A percentile compares a stretch with the other conserved stretches of the same genome.
Evolutionary conservation across 2,797 vertebrate species (phyloP).

Genomic region (Nasua narica): DNA sequence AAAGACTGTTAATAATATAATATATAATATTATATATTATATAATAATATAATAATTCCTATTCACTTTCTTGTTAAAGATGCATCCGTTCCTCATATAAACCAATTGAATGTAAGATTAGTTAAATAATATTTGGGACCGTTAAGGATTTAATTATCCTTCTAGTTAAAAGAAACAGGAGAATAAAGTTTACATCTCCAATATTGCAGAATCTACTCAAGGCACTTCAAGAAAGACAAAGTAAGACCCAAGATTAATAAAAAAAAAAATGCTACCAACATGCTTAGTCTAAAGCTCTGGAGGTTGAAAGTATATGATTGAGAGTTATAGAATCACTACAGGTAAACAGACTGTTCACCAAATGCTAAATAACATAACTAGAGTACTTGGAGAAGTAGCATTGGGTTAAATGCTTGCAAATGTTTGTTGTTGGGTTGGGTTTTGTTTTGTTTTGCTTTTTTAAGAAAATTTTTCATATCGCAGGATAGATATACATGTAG

Average conservation of each 20-base stretch:
- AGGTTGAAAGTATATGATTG: background rate
- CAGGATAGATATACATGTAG: background rate
- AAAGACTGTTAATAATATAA: background rate
- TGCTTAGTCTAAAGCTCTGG: background rate
- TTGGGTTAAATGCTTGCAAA: background rate
- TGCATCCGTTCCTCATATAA: background rate
- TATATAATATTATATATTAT: too few relatives aligned
- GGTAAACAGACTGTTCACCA: background rate
- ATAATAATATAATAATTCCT: too few relatives aligned
- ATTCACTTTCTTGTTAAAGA: background rate
- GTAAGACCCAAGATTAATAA: background rate
- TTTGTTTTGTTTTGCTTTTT: background rate
- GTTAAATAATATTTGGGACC: background rate
- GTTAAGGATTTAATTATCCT: background rate
- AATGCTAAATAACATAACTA: background rate
- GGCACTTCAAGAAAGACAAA: background rate
- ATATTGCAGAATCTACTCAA: background rate
- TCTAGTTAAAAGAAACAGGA: background rate
- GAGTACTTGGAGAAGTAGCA: background rate
- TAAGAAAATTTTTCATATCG: background rate
- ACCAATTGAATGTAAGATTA: background rate
- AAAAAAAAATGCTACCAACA: background rate
- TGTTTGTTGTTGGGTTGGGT: background rate
- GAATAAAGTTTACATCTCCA: background rate
- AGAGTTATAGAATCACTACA: background rate